These are phyloP conservation scores for Perdita meconis DNA, from an alignment of 2,888 invertebrate genomes.

Conservation along the genomic window DNA sequence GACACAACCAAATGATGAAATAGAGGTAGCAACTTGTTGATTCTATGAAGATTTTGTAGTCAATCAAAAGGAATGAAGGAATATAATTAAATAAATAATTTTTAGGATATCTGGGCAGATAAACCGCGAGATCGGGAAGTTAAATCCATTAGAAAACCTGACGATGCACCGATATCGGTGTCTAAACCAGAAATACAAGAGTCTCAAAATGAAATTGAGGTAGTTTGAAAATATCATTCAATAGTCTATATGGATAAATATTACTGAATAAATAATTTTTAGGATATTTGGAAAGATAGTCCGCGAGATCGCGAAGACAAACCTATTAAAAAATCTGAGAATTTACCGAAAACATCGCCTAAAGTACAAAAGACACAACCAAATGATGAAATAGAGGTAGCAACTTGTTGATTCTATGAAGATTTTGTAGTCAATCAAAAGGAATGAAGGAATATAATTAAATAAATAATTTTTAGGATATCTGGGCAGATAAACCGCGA, in stretches of 20 bases:
- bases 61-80: not conserved
- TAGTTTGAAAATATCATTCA: not conserved
- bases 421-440: not conserved
- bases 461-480: not conserved
- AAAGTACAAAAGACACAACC: not conserved
- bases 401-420: not conserved
- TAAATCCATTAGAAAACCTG: not conserved
- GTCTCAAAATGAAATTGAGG: not conserved
- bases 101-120: conserved; percentile 29
- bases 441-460: not conserved
- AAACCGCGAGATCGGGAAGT: not conserved
- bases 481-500: conserved; percentile 1
- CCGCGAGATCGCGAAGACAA: conserved; percentile 32
- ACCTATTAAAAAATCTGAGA: not conserved
- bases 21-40: conserved; percentile 33
- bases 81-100: not conserved
- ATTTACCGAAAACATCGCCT: not conserved
- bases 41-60: not conserved
- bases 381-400: not conserved
- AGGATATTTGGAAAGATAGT: conserved; percentile 53
- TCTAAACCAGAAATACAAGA: not conserved
- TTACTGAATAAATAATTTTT: conserved; percentile 18
- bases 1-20: conserved; percentile 37
- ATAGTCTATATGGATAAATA: not conserved
- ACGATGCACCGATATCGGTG: not conserved